Percentiles rank a stretch among this genome's conserved stretches.
Conservation (phyloP, 2,888 invertebrate genomes). For the Chelonus formosanus region DNA sequence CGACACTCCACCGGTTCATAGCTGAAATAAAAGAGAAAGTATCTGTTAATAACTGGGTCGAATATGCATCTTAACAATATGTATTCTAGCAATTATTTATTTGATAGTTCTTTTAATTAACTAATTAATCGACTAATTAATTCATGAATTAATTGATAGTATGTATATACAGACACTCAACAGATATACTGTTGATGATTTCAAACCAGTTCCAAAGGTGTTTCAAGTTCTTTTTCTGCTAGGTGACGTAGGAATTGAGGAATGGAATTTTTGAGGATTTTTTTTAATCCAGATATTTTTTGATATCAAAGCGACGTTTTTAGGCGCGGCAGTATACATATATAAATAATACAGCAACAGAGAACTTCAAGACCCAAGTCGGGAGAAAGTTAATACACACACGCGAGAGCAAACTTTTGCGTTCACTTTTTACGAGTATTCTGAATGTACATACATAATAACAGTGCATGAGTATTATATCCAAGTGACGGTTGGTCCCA, state of each 20-base stretch:
- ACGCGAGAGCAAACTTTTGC: slow-evolving; percentile 32
- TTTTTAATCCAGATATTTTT: not conserved
- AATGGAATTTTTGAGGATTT: not conserved
- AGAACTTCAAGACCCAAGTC: slow-evolving; percentile 17
- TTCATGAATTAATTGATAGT: too few species aligned
- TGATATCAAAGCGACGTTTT: not conserved
- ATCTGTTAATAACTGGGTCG: slow-evolving; percentile 60
- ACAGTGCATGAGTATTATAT: slow-evolving; percentile 4
- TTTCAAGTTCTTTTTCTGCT: too few species aligned
- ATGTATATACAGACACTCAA: too few species aligned
- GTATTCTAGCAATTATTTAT: too few species aligned
- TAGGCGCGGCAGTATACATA: not conserved
- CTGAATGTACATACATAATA: slow-evolving; percentile 16
- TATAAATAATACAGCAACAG: slow-evolving; percentile 15
- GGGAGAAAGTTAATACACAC: slow-evolving; percentile 34
- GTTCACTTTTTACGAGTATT: slow-evolving; percentile 33
- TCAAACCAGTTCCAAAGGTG: too few species aligned
- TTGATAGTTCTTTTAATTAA: too few species aligned
- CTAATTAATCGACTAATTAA: too few species aligned
- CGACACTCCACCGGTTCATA: slow-evolving; percentile 60
- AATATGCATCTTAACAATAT: slow-evolving; percentile 19
- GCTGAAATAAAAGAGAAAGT: slow-evolving; percentile 62
- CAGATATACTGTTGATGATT: too few species aligned
- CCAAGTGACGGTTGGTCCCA: slow-evolving; percentile 15
- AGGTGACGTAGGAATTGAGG: too few species aligned